Conservation (phyloP, 2,888 invertebrate genomes). For the Cantharis flavilabris region DNA sequence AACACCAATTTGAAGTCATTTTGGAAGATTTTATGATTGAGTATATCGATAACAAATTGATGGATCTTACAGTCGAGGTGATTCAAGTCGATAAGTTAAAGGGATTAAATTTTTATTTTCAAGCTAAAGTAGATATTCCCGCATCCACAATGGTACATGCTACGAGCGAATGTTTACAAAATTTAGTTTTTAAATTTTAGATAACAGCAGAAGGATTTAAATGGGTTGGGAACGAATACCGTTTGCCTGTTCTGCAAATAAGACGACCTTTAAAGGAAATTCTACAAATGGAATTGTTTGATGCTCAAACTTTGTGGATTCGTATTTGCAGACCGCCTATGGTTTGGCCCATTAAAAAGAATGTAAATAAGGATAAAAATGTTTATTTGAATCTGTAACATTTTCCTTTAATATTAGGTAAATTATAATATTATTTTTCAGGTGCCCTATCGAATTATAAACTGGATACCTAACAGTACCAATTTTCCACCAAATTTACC, state of each 20-base stretch:
- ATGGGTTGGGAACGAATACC: background rate
- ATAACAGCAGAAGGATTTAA: background rate
- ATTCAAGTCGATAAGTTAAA: background rate
- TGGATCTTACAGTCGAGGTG: background rate
- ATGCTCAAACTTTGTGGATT: background rate
- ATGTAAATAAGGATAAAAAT: background rate
- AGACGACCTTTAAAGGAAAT: background rate
- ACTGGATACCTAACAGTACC: slow-evolving; percentile 11
- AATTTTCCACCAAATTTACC: slow-evolving; percentile 12
- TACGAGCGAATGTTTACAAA: background rate
- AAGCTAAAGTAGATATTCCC: background rate
- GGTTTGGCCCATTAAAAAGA: slow-evolving; percentile 9
- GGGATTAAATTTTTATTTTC: background rate
- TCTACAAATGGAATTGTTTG: slow-evolving; percentile 5
- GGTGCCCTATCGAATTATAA: slow-evolving; percentile 4
- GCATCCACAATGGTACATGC: background rate
- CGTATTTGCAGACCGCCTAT: background rate
- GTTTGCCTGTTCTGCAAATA: background rate
- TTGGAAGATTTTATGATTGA: background rate
- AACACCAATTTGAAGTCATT: background rate
- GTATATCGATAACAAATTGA: background rate
- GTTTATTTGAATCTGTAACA: background rate
- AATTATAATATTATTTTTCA: background rate
- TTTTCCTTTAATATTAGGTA: background rate
- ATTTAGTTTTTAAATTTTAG: background rate